Evolutionary conservation across 2,113 vertebrate species (phyloP), one percentile per base, ranked within the genome.

Genomic region (Ondatra zibethicus): DNA sequence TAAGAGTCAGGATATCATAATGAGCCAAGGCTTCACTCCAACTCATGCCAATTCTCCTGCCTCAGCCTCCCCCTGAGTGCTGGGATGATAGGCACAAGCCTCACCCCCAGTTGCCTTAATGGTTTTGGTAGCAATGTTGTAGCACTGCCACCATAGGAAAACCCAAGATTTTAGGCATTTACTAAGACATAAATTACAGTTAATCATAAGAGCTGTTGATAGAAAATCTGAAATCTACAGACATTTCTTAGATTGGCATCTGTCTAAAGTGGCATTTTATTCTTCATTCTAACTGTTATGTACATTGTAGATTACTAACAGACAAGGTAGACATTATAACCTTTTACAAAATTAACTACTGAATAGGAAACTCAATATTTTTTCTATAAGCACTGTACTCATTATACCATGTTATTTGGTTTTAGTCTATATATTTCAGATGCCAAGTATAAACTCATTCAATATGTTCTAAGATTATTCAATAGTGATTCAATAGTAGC

Each of bases 141-240:
- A 68, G 42, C 86, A 61, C n/a, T 88, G 89, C n/a, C 33, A 91
- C 33, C 72, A 77, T 68, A 89, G 76, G 23, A 95, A 93, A 95
- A 92, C 76, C 90, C 39, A 33, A 10, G 89, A 95, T 95, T 92
- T 97, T 73, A 90, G 92, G 58, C 78, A 96, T 92, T 97, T 96
- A 39, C 58, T 86, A 96, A 29, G 3, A 92, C 27, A 96, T 90
- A 92, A 94, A 92, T 85, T 96, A 77, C 89, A 93, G 91, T 94
- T 94, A 45, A 19, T 81, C 92, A 70, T 95, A 39, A 89, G 61
- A 7, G n/a, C 72, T 92, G 33, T 63, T 96, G 36, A 42, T 86
- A 89, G 85, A 80, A 93, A 96, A 96, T 61, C 42, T 86, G 13
- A 96, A 95, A 93, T 92, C 77, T 90, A 25, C 39, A 88, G 27